Base-by-base conservation (phyloP, 2,113 vertebrate species). In the Forbesichthys papilliferus region DNA sequence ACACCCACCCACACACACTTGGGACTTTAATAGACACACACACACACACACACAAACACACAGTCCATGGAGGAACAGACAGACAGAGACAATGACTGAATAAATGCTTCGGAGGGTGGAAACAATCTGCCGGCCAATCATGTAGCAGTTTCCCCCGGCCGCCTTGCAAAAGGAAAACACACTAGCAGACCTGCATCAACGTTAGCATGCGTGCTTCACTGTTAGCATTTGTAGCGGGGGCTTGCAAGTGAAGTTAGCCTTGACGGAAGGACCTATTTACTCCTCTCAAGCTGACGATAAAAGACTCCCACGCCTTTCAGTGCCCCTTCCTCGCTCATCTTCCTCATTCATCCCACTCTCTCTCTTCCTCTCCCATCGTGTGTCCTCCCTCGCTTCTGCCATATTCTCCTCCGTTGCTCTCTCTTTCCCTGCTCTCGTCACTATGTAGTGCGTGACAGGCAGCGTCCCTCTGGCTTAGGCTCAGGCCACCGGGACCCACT, bases 401-500 rank as follows among this genome's bases (percentile, higher is more conserved):
- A 62, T 48, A 52, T 33, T 46, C 61, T 60, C 55, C 11, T 34
- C 11, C 34, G 9, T 57, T 61, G 34, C 52, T 51, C 18, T 55
- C n/a, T 46, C 48, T 61, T 62, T 61, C 47, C 3, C 48, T 16
- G 16, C 16, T 48, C 48, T 27, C 42, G 16, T 60, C 61, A 52
- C 49, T 58, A 61, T 58, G 20, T 58, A 13, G 14, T 56, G 14
- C 20, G 14, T 14, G 11, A 11, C 11, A 53, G 52, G 18, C 75
- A 59, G 74, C 64, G 73, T 68, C 74, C 3, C 0, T 11, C 53
- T 49, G 47, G 76, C 71, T 47, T 48, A 46, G 61, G 68, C 12
- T 12, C 27, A 57, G 83, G 70, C 75, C 73, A 73, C 73, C 0
- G 57, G 69, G 80, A 82, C 73, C 71, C 5, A 52, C 75, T 78